phyloP scores from a whole-genome alignment of 2,888 invertebrate species.

The Drosophila leonis region DNA sequence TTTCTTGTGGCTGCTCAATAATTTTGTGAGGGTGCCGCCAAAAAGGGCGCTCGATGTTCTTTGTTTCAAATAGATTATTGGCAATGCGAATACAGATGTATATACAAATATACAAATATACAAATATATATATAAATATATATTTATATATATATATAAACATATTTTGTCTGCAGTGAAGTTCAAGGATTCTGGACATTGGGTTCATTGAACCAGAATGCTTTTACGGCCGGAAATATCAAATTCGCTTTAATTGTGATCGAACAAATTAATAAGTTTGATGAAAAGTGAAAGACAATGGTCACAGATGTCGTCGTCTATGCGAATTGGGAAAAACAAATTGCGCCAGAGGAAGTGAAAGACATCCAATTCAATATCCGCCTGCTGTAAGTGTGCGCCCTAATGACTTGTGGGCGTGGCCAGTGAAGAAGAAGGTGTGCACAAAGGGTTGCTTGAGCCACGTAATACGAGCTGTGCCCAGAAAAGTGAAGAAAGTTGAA shows the following conservation, averaged over 20 bases:
- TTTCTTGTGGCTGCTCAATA: conserved; percentile 77
- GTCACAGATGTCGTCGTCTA: conserved; percentile 64
- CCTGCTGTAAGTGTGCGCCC: conserved; percentile 69
- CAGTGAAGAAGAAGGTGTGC: conserved; percentile 33
- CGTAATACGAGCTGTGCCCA: conserved; percentile 57
- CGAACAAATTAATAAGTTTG: conserved; percentile 77
- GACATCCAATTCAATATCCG: conserved; percentile 79
- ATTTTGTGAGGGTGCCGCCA: conserved; percentile 85
- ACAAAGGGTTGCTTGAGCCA: conserved; percentile 45
- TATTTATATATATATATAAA: conserved; percentile 47
- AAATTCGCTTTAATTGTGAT: conserved; percentile 80
- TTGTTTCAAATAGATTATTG: conserved; percentile 81
- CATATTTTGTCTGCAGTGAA: conserved; percentile 65
- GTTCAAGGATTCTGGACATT: conserved; percentile 80
- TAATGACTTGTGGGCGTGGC: conserved; percentile 69
- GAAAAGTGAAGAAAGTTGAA: conserved; percentile 67
- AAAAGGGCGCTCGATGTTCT: conserved; percentile 69
- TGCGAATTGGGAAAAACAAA: conserved; percentile 35
- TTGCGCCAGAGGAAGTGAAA: conserved; percentile 36
- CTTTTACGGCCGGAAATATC: conserved; percentile 78
- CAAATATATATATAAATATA: conserved; percentile 45
- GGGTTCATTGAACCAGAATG: conserved; percentile 74
- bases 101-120: conserved; percentile 51
- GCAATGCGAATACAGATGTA: conserved; percentile 55
- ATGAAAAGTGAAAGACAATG: conserved; percentile 77